Evolutionary conservation across 1,140 invertebrate species (phyloP).

Genomic region (Platyscapa corneri): DNA sequence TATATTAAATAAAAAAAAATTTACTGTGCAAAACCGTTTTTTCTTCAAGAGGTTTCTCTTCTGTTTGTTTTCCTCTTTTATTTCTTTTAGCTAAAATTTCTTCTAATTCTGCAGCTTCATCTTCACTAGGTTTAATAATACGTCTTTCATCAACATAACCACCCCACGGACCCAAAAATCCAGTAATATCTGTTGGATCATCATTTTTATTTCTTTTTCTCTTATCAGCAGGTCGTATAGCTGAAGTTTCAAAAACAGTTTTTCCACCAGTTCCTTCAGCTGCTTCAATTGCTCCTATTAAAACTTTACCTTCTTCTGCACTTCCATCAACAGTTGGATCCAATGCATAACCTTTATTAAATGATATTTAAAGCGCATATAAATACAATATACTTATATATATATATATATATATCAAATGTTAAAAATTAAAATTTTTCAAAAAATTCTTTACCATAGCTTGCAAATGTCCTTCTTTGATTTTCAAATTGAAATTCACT

Average conservation of each 20-base stretch:
- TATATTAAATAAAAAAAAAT: slow-evolving; percentile 58
- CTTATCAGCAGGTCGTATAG: slow-evolving; percentile 84
- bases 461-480: slow-evolving; percentile 95
- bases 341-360: slow-evolving; percentile 88
- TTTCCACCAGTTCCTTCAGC: slow-evolving; percentile 81
- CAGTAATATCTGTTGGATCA: slow-evolving; percentile 93
- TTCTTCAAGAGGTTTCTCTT: slow-evolving; percentile 96
- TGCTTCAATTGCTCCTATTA: slow-evolving; percentile 80
- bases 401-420: not conserved
- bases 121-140: slow-evolving; percentile 90
- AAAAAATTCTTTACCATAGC: slow-evolving; percentile 80
- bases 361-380: slow-evolving; percentile 22
- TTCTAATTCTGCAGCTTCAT: slow-evolving; percentile 93
- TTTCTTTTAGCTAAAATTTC: slow-evolving; percentile 95
- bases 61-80: slow-evolving; percentile 86
- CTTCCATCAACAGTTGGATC: slow-evolving; percentile 90
- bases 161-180: slow-evolving; percentile 98
- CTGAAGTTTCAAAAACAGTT: slow-evolving; percentile 92
- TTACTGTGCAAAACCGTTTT: slow-evolving; percentile 95
- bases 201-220: slow-evolving; percentile 94
- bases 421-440: not conserved
- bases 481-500: slow-evolving; percentile 99
- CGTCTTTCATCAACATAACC: slow-evolving; percentile 93
- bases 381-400: slow-evolving; percentile 5
- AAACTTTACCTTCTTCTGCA: slow-evolving; percentile 77